Evolutionary conservation across 2,113 vertebrate genomes (phyloP).

Genomic region (Gambusia affinis): DNA sequence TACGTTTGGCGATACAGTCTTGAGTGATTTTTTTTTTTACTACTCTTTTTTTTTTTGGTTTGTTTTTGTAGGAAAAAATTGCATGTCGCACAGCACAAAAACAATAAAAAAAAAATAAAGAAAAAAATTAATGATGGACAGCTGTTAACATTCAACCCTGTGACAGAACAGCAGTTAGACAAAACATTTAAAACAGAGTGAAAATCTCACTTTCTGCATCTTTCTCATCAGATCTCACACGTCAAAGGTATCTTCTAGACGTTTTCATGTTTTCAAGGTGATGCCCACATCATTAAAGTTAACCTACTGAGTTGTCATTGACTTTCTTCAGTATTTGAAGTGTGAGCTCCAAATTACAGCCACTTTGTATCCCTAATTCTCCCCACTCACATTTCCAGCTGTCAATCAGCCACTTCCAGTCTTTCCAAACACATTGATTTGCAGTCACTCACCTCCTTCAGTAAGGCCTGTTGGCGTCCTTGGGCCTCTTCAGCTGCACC

Average conservation of each 20-base stretch:
- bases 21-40: slow-evolving; percentile 75
- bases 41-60: slow-evolving; percentile 66
- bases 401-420: slow-evolving; percentile 36
- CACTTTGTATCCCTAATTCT: slow-evolving; percentile 49
- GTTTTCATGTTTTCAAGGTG: slow-evolving; percentile 29
- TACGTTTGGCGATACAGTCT: slow-evolving; percentile 83
- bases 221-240: slow-evolving; percentile 25
- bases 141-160: slow-evolving; percentile 63
- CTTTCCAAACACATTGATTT: slow-evolving; percentile 20
- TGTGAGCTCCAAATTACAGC: slow-evolving; percentile 52
- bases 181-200: slow-evolving; percentile 49
- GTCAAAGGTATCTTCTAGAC: slow-evolving; percentile 28
- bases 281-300: slow-evolving; percentile 58
- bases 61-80: slow-evolving; percentile 76
- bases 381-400: slow-evolving; percentile 39
- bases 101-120: slow-evolving; percentile 77
- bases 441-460: slow-evolving; percentile 74
- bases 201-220: slow-evolving; percentile 24
- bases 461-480: slow-evolving; percentile 94
- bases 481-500: slow-evolving; percentile 95
- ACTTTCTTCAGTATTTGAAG: slow-evolving; percentile 49
- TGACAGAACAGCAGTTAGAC: slow-evolving; percentile 73
- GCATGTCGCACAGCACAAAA: slow-evolving; percentile 83
- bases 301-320: slow-evolving; percentile 63
- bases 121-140: slow-evolving; percentile 77